These are phyloP conservation scores for Cyclina sinensis DNA, from an alignment of 1,140 invertebrate genomes.

Conservation along the genomic window DNA sequence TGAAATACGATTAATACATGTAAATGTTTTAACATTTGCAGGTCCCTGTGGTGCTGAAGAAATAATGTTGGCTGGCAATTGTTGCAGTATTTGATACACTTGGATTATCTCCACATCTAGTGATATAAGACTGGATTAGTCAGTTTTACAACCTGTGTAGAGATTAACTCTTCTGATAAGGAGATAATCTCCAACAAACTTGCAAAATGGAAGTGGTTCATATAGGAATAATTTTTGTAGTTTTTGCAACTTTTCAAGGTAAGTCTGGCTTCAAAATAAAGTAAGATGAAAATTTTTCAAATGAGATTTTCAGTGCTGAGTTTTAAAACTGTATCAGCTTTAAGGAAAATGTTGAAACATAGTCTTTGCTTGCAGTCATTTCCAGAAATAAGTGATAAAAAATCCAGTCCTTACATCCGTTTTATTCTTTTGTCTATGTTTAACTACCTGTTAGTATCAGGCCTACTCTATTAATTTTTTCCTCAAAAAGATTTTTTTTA, in stretches of 20 bases:
- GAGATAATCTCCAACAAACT: constrained; percentile 40
- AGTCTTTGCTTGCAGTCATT: too few species aligned
- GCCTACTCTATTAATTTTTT: too few species aligned
- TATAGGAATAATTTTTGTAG: constrained; percentile 61
- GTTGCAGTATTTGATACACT: background rate
- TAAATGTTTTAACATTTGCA: constrained; percentile 30
- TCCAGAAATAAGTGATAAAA: too few species aligned
- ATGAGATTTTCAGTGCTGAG: too few species aligned
- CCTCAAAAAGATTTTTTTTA: too few species aligned
- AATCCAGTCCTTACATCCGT: too few species aligned
- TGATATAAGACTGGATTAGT: constrained; percentile 50
- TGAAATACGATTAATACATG: too few species aligned
- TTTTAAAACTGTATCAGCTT: too few species aligned
- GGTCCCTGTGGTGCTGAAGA: constrained; percentile 6
- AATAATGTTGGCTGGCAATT: constrained; percentile 5
- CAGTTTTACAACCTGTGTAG: background rate
- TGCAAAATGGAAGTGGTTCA: constrained; percentile 59
- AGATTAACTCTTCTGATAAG: constrained; percentile 27
- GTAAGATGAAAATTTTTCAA: too few species aligned
- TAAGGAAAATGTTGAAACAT: too few species aligned
- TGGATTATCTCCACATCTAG: constrained; percentile 30
- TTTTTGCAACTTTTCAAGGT: constrained; percentile 59
- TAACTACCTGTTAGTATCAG: too few species aligned
- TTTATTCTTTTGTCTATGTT: too few species aligned
- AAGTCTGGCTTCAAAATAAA: constrained; percentile 7